Percentiles rank a stretch among this genome's conserved stretches.
Evolutionary conservation across 2,888 invertebrate species (phyloP).

Genomic region (Drosophila gaucha): DNA sequence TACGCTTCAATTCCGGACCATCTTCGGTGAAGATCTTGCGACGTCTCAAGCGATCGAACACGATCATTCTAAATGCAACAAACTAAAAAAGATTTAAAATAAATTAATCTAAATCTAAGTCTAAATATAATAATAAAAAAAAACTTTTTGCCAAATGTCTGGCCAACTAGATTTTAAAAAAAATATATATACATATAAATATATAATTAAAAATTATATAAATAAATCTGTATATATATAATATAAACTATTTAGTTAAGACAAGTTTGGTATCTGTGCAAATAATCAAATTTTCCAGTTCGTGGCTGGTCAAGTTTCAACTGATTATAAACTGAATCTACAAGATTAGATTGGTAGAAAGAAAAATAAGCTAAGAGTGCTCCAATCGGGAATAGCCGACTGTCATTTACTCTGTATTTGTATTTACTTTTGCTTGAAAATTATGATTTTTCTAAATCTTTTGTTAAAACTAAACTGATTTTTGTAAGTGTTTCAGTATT

Average conservation of each 20-base stretch:
- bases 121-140: no score
- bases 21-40: background rate
- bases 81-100: background rate
- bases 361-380: no score
- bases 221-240: background rate
- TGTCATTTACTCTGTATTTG: no score
- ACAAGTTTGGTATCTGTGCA: no score
- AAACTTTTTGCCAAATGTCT: no score
- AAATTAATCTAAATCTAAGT: background rate
- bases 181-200: background rate
- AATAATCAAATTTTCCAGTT: no score
- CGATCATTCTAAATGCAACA: background rate
- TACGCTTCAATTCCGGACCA: background rate
- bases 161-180: background rate
- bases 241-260: no score
- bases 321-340: background rate
- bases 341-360: constrained; percentile 15
- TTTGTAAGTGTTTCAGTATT: no score
- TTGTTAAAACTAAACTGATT: no score
- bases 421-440: no score
- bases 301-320: constrained; percentile 1
- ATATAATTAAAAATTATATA: background rate
- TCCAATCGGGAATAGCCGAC: no score
- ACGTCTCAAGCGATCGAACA: background rate
- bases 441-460: no score